phyloP scores from a whole-genome alignment of 2,888 invertebrate genomes.

The Acleris emargana region DNA sequence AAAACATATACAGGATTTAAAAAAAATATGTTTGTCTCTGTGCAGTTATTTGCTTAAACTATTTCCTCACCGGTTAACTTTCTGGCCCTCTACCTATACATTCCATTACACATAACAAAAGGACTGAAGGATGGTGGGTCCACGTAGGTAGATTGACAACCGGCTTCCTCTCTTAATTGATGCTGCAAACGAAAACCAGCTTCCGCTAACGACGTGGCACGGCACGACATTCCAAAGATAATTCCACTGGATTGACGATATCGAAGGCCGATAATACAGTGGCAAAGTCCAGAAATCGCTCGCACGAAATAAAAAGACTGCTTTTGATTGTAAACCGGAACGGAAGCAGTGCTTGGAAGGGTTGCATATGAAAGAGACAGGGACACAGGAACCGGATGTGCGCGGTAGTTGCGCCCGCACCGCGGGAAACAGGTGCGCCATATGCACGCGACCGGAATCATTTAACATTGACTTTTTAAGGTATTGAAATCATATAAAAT shows the following conservation, averaged over 20 bases:
- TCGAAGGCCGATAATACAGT: constrained; percentile 39
- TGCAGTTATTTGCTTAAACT: constrained; percentile 54
- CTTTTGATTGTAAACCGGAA: constrained; percentile 30
- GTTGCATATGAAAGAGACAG: constrained; percentile 54
- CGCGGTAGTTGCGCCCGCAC: constrained; percentile 52
- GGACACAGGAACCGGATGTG: constrained; percentile 77
- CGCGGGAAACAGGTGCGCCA: constrained; percentile 58
- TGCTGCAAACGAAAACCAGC: constrained; percentile 62
- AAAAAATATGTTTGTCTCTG: constrained; percentile 50
- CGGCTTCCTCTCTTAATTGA: constrained; percentile 64
- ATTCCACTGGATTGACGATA: constrained; percentile 47
- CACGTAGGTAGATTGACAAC: constrained; percentile 38
- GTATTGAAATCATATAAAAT: constrained; percentile 37
- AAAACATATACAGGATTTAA: constrained; percentile 50
- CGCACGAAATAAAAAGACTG: constrained; percentile 4
- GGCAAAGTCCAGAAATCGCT: constrained; percentile 4
- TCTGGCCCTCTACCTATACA: constrained; percentile 51
- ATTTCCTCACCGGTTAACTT: constrained; percentile 65
- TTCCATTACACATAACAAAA: constrained; percentile 44
- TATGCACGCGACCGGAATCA: constrained; percentile 52
- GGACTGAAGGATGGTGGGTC: constrained; percentile 44
- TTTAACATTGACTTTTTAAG: constrained; percentile 54
- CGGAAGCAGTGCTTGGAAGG: constrained; percentile 50
- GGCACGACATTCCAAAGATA: constrained; percentile 50
- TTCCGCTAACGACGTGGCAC: constrained; percentile 54